Percentiles rank a stretch among this genome's conserved stretches.
These are phyloP conservation scores for Atractosteus spatula DNA, from an alignment of 2,113 vertebrate species.

Conservation along the genomic window DNA sequence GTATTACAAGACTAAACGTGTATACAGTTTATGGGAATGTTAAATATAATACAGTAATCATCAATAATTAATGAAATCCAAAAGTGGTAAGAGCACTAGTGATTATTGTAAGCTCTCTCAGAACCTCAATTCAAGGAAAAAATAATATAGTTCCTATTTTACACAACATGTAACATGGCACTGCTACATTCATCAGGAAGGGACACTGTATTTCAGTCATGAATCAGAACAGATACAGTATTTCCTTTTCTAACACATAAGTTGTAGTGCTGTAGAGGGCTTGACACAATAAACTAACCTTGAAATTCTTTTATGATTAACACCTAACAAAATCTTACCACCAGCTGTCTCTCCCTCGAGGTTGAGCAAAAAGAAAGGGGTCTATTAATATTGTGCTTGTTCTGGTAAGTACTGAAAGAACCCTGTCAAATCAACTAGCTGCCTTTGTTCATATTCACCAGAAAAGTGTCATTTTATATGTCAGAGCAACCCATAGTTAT, in stretches of 20 bases:
- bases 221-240: neutral
- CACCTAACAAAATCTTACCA: constrained; percentile 1
- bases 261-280: neutral
- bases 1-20: too few species aligned
- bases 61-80: too few species aligned
- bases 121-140: too few species aligned
- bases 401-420: neutral
- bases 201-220: neutral
- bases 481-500: neutral
- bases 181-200: too few species aligned
- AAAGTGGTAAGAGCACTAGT: too few species aligned
- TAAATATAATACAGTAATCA: too few species aligned
- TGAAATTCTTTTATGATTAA: neutral
- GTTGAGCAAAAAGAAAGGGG: neutral
- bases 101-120: too few species aligned
- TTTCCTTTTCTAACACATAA: neutral
- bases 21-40: too few species aligned
- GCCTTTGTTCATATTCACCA: neutral
- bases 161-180: too few species aligned
- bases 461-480: neutral
- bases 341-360: neutral
- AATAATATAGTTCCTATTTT: too few species aligned
- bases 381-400: neutral
- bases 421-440: neutral
- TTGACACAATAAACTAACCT: neutral